Evolutionary conservation across 2,888 invertebrate genomes (phyloP).

Genomic region (Palloptera scutellata): DNA sequence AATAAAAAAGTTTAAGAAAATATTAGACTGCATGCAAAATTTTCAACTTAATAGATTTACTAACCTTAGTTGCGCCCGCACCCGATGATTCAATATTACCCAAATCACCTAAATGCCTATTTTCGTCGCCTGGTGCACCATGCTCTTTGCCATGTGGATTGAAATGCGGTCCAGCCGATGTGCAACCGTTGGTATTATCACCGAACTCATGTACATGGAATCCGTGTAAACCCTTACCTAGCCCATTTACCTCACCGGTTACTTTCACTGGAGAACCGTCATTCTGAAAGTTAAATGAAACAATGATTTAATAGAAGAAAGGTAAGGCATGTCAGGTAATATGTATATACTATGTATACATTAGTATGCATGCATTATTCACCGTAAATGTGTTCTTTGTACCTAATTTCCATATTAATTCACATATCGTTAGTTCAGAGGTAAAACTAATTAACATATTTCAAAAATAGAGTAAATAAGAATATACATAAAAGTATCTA

Average conservation of each 20-base stretch:
- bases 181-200: conserved; percentile 94
- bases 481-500: no score
- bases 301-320: conserved; percentile 2
- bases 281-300: conserved; percentile 59
- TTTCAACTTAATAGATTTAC: background rate
- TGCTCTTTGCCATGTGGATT: conserved; percentile 85
- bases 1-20: background rate
- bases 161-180: conserved; percentile 94
- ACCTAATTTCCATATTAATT: no score
- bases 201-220: conserved; percentile 98
- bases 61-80: conserved; percentile 72
- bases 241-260: conserved; percentile 82
- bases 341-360: no score
- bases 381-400: no score
- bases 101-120: conserved; percentile 90
- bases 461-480: no score
- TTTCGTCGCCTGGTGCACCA: conserved; percentile 77
- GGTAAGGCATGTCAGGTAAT: no score
- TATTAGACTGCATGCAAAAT: no score
- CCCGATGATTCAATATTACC: conserved; percentile 79
- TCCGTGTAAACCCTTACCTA: conserved; percentile 73
- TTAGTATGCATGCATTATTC: no score
- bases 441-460: no score
- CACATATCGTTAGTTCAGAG: no score
- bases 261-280: conserved; percentile 75